A percentile compares a stretch with the other conserved stretches of the same genome.
phyloP scores from a whole-genome alignment of 2,888 invertebrate genomes.

The Blera fallax region DNA sequence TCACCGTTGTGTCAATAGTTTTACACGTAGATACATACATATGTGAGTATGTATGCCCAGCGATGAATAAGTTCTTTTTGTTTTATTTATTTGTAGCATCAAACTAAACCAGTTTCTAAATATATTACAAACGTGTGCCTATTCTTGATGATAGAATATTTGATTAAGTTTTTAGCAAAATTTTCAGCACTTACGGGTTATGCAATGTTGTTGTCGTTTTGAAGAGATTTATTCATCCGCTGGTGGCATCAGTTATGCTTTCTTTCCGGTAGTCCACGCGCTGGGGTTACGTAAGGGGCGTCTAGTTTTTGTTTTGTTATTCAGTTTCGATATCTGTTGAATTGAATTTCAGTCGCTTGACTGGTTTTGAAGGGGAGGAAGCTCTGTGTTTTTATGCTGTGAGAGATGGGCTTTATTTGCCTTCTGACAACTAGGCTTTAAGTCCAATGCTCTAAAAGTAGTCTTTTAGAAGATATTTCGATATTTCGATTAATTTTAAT shows the following conservation, averaged over 20 bases:
- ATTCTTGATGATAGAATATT: constrained; percentile 9
- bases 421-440: not conserved
- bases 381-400: not conserved
- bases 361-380: not conserved
- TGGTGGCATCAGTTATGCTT: not conserved
- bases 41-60: not conserved
- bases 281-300: constrained; percentile 41
- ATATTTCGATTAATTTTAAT: not conserved
- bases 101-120: constrained; percentile 23
- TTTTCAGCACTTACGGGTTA: constrained; percentile 11
- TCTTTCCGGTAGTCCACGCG: constrained; percentile 54
- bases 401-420: no score
- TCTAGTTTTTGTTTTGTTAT: constrained; percentile 23
- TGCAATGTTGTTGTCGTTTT: constrained; percentile 17
- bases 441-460: not conserved
- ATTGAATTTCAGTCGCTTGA: not conserved
- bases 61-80: not conserved
- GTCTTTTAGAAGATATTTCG: not conserved
- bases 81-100: not conserved
- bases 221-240: constrained; percentile 14
- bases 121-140: constrained; percentile 31
- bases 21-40: no score
- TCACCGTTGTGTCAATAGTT: not conserved
- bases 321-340: constrained; percentile 5
- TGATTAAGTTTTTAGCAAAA: constrained; percentile 13